Conservation (phyloP, 2,888 invertebrate genomes). For the Antheraea assamensis region DNA sequence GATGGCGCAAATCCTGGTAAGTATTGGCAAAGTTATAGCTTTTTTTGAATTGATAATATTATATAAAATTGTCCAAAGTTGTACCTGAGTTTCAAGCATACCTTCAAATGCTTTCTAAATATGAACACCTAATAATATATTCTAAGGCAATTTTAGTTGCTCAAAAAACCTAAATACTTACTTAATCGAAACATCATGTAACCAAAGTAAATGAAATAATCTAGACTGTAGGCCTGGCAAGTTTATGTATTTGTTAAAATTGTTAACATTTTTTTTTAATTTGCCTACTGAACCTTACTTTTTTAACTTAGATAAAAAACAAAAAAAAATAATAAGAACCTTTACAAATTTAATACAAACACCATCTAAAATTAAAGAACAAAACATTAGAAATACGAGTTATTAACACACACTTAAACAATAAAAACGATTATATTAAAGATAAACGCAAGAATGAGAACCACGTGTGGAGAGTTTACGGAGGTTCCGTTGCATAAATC, state of each 20-base stretch:
- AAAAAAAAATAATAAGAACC: not conserved
- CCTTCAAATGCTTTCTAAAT: not conserved
- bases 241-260: not conserved
- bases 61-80: not conserved
- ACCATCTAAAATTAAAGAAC: not conserved
- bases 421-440: slow-evolving; percentile 28
- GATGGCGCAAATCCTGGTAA: slow-evolving; percentile 96
- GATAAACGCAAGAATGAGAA: slow-evolving; percentile 28
- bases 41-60: not conserved
- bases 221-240: not conserved
- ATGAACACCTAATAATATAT: no score
- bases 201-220: not conserved
- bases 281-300: no score
- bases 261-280: no score
- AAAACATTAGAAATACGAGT: not conserved
- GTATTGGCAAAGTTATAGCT: slow-evolving; percentile 27
- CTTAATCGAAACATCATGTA: no score
- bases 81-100: not conserved
- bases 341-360: not conserved
- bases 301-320: no score
- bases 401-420: slow-evolving; percentile 18
- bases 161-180: no score
- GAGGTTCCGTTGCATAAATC: slow-evolving; percentile 87
- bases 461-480: slow-evolving; percentile 38
- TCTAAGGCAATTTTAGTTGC: no score